phyloP scores from a whole-genome alignment of 2,113 vertebrate species.

The Drymodes brunneopygia region DNA sequence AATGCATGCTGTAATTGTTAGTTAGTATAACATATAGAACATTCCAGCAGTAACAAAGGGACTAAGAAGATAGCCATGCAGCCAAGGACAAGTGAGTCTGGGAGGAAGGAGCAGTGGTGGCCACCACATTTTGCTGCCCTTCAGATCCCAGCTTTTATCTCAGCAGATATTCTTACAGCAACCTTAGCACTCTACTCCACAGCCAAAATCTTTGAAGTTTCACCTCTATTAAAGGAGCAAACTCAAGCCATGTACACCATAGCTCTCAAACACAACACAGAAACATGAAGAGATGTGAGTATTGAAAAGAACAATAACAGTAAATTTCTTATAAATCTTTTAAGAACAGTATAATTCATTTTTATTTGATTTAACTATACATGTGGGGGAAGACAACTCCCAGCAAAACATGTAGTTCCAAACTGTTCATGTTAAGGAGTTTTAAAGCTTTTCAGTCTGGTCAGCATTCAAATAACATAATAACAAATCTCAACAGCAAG shows the following conservation, averaged over 20 bases:
- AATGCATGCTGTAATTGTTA: neutral
- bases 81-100: neutral
- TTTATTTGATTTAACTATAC: neutral
- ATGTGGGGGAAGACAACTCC: neutral
- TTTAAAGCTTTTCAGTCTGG: constrained; percentile 15
- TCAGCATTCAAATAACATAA: constrained; percentile 1
- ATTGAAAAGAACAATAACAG: neutral
- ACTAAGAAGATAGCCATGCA: neutral
- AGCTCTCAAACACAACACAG: neutral
- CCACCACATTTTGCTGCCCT: neutral
- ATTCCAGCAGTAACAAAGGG: neutral
- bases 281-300: neutral
- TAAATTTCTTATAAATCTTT: neutral
- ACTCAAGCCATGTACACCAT: neutral
- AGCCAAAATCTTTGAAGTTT: neutral
- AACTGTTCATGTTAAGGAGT: neutral
- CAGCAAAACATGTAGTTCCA: neutral
- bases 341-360: neutral
- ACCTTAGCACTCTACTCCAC: neutral
- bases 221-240: neutral
- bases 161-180: neutral
- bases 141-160: neutral
- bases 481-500: neutral
- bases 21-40: neutral
- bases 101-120: neutral